phyloP scores from a whole-genome alignment of 2,888 invertebrate genomes.

The Tachina grossa region DNA sequence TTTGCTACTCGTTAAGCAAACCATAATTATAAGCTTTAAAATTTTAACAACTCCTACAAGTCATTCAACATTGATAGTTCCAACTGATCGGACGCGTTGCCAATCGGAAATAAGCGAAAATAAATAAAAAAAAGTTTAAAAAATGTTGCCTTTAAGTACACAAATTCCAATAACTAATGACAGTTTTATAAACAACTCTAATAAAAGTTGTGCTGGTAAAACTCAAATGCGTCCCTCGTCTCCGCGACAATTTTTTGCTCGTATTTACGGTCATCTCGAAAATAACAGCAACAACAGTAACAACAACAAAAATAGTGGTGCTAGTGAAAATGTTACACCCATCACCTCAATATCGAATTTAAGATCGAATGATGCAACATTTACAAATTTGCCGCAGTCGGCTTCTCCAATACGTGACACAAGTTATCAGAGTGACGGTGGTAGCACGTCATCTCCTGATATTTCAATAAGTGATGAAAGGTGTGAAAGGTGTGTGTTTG shows the following conservation, averaged over 20 bases:
- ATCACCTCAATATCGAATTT: slow-evolving; percentile 30
- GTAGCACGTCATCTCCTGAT: slow-evolving; percentile 81
- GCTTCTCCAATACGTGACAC: slow-evolving; percentile 74
- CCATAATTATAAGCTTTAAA: slow-evolving; percentile 33
- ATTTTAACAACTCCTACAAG: slow-evolving; percentile 42
- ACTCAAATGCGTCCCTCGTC: slow-evolving; percentile 86
- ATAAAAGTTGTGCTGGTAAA: slow-evolving; percentile 63
- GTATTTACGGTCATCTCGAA: slow-evolving; percentile 91
- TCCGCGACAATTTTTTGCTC: slow-evolving; percentile 91
- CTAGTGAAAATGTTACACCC: slow-evolving; percentile 35
- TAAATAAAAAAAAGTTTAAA: background rate
- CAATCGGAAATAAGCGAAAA: slow-evolving; percentile 13
- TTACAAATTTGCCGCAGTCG: slow-evolving; percentile 47
- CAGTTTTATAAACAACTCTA: slow-evolving; percentile 34
- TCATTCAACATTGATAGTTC: slow-evolving; percentile 51
- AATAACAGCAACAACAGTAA: slow-evolving; percentile 43
- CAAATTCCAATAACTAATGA: slow-evolving; percentile 47
- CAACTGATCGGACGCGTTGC: slow-evolving; percentile 48
- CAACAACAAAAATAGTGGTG: slow-evolving; percentile 1
- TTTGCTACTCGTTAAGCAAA: slow-evolving; percentile 48
- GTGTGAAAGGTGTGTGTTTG: slow-evolving; percentile 77
- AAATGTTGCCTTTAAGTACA: slow-evolving; percentile 64
- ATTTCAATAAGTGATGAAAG: slow-evolving; percentile 81
- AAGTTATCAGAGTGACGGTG: slow-evolving; percentile 81
- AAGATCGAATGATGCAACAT: slow-evolving; percentile 35